Percentiles rank a stretch among this genome's conserved stretches.
Conservation (phyloP, 2,113 vertebrate genomes). For the Turdus rufiventris region DNA sequence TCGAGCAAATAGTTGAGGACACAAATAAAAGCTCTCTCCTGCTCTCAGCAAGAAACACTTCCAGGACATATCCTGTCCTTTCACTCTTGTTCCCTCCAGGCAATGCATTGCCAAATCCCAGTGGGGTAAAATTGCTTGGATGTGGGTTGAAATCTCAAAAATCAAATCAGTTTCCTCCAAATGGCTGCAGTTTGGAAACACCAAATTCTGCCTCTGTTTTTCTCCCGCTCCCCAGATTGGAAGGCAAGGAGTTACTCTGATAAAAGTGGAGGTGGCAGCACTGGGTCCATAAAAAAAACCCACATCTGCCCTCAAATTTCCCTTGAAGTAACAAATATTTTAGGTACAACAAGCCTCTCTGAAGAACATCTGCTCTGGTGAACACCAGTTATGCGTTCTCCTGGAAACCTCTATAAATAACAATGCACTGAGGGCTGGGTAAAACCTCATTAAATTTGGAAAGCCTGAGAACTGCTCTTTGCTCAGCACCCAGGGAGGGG, state of each 20-base stretch:
- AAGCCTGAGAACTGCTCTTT: background rate
- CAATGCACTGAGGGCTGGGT: background rate
- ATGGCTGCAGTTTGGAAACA: background rate
- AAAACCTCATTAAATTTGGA: background rate
- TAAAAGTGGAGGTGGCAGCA: background rate
- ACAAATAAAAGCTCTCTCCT: background rate
- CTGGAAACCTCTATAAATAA: constrained; percentile 29
- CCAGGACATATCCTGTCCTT: background rate
- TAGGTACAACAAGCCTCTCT: background rate
- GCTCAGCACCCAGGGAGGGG: background rate
- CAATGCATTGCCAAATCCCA: background rate
- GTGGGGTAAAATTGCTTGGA: rapidly evolving
- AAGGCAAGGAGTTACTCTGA: background rate
- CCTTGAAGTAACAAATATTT: background rate
- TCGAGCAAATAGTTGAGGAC: background rate
- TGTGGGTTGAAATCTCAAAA: background rate
- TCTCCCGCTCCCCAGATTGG: background rate
- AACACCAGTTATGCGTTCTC: background rate
- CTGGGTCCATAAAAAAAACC: background rate
- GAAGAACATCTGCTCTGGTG: background rate
- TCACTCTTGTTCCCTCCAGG: rapidly evolving
- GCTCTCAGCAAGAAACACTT: background rate
- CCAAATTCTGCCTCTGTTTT: rapidly evolving
- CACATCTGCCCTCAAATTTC: background rate
- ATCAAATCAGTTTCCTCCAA: background rate